Evolutionary conservation across 1,140 invertebrate species (phyloP), one percentile per base, ranked within the genome.

Genomic region (Cydia fagiglandana): DNA sequence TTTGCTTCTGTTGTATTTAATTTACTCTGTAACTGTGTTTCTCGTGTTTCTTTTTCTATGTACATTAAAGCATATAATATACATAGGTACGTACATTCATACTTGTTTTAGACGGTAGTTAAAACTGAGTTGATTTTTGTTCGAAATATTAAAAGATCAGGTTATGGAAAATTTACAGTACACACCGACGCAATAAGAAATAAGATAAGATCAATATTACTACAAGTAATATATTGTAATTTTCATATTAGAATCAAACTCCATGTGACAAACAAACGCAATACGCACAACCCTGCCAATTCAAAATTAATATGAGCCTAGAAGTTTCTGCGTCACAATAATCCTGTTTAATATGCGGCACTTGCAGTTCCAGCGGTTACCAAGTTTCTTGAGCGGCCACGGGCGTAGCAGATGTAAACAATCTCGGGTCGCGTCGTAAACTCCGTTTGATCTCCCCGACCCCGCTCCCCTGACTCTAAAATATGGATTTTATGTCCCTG

Each of bases 341-440:
- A 45, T 53, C 61, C 70, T 73, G 73, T 76, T 77, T 79, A 76
- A 81, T 78, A 79, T 76, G 53, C 68, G 76, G 82, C 83, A 84
- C 83, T 88, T 84, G 84, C 83, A 84, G 80, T 79, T 81, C 81
- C 88, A 88, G 89, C 83, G 90, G 89, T 91, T 89, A 91, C 84
- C 89, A 90, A 91, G 86, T 91, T 91, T 82, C 84, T 85, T 83
- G 84, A 85, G 84, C 83, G 85, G 86, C 87, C 83, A 84, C 84
- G 84, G 86, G 79, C 83, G 88, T 85, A 89, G 85, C 91, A 92
- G 89, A 92, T 91, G 91, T 92, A 92, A 91, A 92, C 91, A 92
- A 88, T 89, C 88, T 88, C 88, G 86, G 85, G 75, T 86, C 80
- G 83, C 84, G 89, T 87, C 88, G 84, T 91, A 91, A 91, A 92